Base-by-base conservation (phyloP, 1,140 invertebrate species). In the Rhysida immarginata region DNA sequence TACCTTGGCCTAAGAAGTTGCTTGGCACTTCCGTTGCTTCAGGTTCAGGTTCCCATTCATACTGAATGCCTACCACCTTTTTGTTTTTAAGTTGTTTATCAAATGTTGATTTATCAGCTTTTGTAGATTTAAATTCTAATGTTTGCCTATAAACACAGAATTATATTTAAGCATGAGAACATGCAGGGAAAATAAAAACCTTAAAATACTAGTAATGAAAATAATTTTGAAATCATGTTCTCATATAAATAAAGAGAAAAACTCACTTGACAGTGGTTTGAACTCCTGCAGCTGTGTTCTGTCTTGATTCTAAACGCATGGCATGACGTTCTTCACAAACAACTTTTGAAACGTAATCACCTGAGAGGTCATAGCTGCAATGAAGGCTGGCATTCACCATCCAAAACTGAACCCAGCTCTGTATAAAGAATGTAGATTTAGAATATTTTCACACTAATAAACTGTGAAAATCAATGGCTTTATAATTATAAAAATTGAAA, bases 291-390 rank as follows among this genome's bases (percentile, higher is more conserved):
- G 35, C 41, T 8, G 59, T 58, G 1, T 46, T 23, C 1, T 51
- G 29, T 8, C 55, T 25, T 2, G 59, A 60, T 29, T 60, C 49
- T 26, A 60, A 43, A 42, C 45, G 45, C 2, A 60, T 54, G 20
- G 59, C 54, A 42, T 60, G 59, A 16, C 59, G 41, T 59, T 60
- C 59, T 20, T 58, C 43, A 20, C 59, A 60, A 26, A 20, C 18
- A 20, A 56, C 49, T 20, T 49, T 53, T 2, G 53, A 11, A 14
- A 60, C n/a, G 25, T 2, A 49, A 25, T 58, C 53, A 24, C 35
- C 27, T 3, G 18, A 20, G 11, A 23, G n/a, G 21, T 55, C 18
- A 20, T 55, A 42, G 13, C 25, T 26, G 26, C 54, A 60, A 29
- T 55, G 21, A 26, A 56, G 54, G 5, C 46, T 29, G 23, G 50